A percentile compares a stretch with the other conserved stretches of the same genome.
Conservation (phyloP, 2,113 vertebrate genomes). For the Saccopteryx bilineata region DNA sequence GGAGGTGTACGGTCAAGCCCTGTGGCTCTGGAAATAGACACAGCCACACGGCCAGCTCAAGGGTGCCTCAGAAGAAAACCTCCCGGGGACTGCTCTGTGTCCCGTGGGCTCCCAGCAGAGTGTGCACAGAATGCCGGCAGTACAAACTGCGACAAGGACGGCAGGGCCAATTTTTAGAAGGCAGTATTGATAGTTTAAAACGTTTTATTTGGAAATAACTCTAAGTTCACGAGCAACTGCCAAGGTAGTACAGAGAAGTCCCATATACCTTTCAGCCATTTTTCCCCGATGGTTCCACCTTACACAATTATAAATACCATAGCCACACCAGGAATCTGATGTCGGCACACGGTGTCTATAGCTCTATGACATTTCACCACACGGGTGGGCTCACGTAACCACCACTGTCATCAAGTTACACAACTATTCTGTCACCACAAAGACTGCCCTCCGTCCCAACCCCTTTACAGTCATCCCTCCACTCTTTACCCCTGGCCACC, state of each 20-base stretch:
- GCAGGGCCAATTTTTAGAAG: background rate
- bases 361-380: background rate
- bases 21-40: background rate
- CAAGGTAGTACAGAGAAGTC: background rate
- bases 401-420: background rate
- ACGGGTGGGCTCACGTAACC: no score
- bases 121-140: accelerated
- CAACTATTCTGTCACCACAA: background rate
- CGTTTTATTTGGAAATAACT: background rate
- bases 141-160: no score
- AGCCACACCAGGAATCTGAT: background rate
- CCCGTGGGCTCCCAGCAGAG: background rate
- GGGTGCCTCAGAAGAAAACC: background rate
- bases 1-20: background rate
- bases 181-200: background rate
- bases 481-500: background rate
- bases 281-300: background rate
- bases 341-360: background rate
- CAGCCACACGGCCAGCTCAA: accelerated
- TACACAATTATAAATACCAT: background rate
- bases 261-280: background rate
- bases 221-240: background rate
- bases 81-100: background rate
- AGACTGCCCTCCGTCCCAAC: background rate
- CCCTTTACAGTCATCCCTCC: background rate